These are phyloP conservation scores for Agonopterix alstromeriana DNA, from an alignment of 2,888 invertebrate species.

Conservation along the genomic window DNA sequence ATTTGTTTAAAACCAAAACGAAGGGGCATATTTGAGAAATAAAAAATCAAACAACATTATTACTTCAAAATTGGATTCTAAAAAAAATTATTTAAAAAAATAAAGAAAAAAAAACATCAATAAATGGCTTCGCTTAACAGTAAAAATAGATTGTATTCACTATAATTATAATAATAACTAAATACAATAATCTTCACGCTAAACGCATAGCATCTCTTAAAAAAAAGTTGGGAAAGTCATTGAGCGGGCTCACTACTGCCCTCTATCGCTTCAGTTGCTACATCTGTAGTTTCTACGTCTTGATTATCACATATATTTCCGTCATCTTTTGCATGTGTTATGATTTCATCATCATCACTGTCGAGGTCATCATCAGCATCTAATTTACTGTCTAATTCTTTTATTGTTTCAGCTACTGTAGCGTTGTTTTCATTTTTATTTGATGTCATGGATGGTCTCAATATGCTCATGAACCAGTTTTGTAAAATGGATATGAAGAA, in stretches of 20 bases:
- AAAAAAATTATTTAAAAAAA: conserved; percentile 23
- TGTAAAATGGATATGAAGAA: conserved; percentile 35
- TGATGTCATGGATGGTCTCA: conserved; percentile 22
- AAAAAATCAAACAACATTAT: conserved; percentile 4
- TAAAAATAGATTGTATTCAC: conserved; percentile 27
- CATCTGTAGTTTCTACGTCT: background rate
- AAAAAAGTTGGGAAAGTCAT: background rate
- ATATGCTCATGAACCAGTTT: conserved; percentile 32
- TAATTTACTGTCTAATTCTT: conserved; percentile 7
- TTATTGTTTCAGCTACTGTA: background rate
- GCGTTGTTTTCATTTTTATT: background rate
- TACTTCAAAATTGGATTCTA: conserved; percentile 4
- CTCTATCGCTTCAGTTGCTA: background rate
- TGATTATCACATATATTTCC: conserved; percentile 4
- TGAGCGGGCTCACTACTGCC: background rate
- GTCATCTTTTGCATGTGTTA: conserved; percentile 1
- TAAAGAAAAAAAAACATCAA: conserved; percentile 14
- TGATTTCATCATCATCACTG: background rate
- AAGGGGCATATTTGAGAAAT: background rate
- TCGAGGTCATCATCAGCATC: background rate
- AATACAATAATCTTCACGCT: conserved; percentile 20
- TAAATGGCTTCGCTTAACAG: conserved; percentile 29
- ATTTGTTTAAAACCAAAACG: no score
- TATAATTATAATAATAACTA: conserved; percentile 15
- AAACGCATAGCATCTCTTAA: background rate